A percentile compares a stretch with the other conserved stretches of the same genome.
Conservation (phyloP, 23 tunicate genomes). For the Aplidium turbinatum region DNA sequence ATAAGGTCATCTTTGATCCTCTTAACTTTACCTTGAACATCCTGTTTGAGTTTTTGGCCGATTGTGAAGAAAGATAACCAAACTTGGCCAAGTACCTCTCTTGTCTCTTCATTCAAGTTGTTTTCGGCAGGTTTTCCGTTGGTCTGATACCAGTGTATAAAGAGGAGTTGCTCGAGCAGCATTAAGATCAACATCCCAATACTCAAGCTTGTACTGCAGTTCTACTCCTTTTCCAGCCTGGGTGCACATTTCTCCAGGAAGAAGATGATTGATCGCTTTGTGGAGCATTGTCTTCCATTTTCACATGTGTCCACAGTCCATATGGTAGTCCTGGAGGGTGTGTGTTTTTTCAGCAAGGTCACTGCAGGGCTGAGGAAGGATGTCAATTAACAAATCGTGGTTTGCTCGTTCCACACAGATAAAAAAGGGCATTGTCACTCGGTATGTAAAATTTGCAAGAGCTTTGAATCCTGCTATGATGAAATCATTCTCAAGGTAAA, state of each 20-base stretch:
- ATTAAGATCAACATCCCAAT: neutral
- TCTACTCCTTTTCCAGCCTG: conserved; percentile 8
- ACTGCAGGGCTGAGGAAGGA: too few relatives aligned
- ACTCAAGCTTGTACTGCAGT: conserved; percentile 6
- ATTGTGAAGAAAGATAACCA: conserved; percentile 12
- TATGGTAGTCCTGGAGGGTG: too few relatives aligned
- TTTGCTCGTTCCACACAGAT: too few relatives aligned
- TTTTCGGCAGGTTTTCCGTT: neutral
- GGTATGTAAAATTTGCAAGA: too few relatives aligned
- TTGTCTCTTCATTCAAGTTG: conserved; percentile 6
- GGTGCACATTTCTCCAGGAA: neutral
- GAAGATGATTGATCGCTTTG: conserved; percentile 3
- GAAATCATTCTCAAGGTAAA: too few relatives aligned
- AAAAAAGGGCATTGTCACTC: too few relatives aligned
- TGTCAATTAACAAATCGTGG: too few relatives aligned
- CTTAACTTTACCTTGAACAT: conserved; percentile 12
- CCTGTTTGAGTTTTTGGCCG: conserved; percentile 9
- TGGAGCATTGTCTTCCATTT: neutral
- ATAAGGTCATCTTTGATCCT: conserved; percentile 28
- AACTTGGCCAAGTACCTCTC: conserved; percentile 22
- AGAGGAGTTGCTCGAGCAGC: conserved; percentile 11
- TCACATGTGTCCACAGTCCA: too few relatives aligned
- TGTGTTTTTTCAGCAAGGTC: too few relatives aligned
- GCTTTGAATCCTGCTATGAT: too few relatives aligned
- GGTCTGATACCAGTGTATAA: conserved; percentile 8